Percentiles rank a stretch among this genome's conserved stretches.
Conservation (phyloP, 1,140 invertebrate species). For the Diorhabda elongata region DNA sequence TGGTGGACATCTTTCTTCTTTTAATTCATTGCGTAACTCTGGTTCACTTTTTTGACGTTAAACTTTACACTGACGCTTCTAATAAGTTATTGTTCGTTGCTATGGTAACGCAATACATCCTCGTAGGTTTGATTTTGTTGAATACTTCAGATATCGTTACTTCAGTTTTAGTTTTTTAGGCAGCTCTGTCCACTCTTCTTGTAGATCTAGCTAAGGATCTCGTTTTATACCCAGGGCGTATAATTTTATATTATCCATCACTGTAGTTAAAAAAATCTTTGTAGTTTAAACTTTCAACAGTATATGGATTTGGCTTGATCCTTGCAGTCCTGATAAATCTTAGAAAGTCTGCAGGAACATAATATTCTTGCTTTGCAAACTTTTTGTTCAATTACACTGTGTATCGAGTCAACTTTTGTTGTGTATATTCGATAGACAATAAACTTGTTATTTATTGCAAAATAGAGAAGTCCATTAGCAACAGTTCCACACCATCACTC, state of each 20-base stretch:
- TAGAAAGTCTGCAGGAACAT: neutral
- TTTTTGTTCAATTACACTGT: conserved; percentile 12
- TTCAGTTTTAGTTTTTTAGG: neutral
- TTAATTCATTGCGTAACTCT: too few species aligned
- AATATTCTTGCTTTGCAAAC: neutral
- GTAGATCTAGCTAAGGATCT: neutral
- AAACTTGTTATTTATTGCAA: neutral
- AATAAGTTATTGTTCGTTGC: too few species aligned
- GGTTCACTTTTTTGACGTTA: too few species aligned
- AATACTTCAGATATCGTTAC: too few species aligned
- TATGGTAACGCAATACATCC: too few species aligned
- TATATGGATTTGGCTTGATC: neutral
- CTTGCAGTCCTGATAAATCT: neutral
- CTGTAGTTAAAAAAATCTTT: neutral
- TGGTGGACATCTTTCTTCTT: too few species aligned
- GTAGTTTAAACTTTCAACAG: neutral
- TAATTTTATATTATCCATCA: conserved; percentile 2
- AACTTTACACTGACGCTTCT: too few species aligned
- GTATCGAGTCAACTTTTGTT: conserved; percentile 14
- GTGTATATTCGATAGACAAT: conserved; percentile 13
- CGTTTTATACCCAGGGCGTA: neutral
- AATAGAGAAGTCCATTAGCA: conserved; percentile 5
- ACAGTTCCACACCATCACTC: conserved; percentile 14
- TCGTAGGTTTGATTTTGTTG: too few species aligned
- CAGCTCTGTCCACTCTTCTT: neutral